Evolutionary conservation across 2,797 vertebrate genomes (phyloP), one percentile per base, ranked within the genome.

Genomic region (Agapornis canus): DNA sequence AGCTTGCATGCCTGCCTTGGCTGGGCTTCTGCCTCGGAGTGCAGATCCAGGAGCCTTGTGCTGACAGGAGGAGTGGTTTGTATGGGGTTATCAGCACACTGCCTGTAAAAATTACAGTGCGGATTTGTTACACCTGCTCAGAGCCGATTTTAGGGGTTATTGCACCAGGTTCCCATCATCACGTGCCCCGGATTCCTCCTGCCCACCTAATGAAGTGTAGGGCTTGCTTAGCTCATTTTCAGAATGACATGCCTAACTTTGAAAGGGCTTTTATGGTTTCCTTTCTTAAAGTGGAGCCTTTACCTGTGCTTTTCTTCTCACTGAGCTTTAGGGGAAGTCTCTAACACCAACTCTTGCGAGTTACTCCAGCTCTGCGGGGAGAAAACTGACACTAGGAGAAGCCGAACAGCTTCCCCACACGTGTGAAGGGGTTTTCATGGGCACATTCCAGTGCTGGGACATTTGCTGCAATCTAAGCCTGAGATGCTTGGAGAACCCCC

Each of bases 261-360:
- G 90, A 86, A 83, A 56, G 47, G 32, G 9, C 31, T 89, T 94
- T 89, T 83, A 61, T 78, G 49, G 31, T 78, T 87, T 82, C n/a
- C 22, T 20, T 57, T 56, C 82, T 91, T 83, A 76, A 81, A 81
- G 40, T 49, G 0, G 0, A 84, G 21, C 65, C 65, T 49, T 93
- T 52, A 37, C 17, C 66, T 56, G 19, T 48, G 76, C 76, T 82
- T 85, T 93, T 66, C 69, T 95, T 68, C 49, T 92, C 32, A 7
- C 54, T 37, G 39, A 65, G 69, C 57, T 71, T 70, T 80, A 70
- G 68, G 61, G 69, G 65, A 65, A 89, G 49, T 61, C 31, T 65
- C 64, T 69, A 52, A 43, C 15, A 11, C 13, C 40, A 13, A 29
- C 35, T 69, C 31, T 63, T 52, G 21, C n/a, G n/a, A 70, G 47